Evolutionary conservation across 2,888 invertebrate genomes (phyloP).

Genomic region (Diogma glabrata): DNA sequence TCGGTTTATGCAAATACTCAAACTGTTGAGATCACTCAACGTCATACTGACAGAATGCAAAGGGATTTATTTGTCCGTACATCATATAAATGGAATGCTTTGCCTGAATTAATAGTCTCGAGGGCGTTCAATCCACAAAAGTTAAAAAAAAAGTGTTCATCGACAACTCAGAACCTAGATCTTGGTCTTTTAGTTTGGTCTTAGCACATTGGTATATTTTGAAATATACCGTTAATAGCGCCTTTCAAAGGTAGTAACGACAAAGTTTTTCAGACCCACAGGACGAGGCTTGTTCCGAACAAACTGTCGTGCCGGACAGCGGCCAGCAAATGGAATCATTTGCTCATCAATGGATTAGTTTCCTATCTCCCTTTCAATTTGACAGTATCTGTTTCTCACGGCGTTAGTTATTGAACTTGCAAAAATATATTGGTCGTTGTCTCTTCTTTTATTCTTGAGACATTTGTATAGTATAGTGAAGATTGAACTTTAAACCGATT

Average conservation of each 20-base stretch:
- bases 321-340: slow-evolving; percentile 25
- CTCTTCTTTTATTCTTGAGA: slow-evolving; percentile 9
- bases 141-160: no score
- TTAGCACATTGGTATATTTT: no score
- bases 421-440: slow-evolving; percentile 18
- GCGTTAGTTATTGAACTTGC: slow-evolving; percentile 23
- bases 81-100: no score
- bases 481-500: neutral
- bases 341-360: slow-evolving; percentile 24
- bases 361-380: slow-evolving; percentile 18
- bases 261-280: slow-evolving; percentile 30
- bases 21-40: no score
- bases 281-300: slow-evolving; percentile 26
- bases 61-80: no score
- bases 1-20: no score
- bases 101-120: no score
- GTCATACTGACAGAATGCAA: no score
- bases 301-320: slow-evolving; percentile 16
- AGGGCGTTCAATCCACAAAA: no score
- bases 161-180: no score
- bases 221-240: no score
- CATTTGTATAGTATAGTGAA: neutral
- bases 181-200: no score
- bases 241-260: slow-evolving; percentile 22
- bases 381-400: slow-evolving; percentile 22